A percentile compares a stretch with the other conserved stretches of the same genome.
Conservation (phyloP, 2,797 vertebrate species). For the Microhierax caerulescens region DNA sequence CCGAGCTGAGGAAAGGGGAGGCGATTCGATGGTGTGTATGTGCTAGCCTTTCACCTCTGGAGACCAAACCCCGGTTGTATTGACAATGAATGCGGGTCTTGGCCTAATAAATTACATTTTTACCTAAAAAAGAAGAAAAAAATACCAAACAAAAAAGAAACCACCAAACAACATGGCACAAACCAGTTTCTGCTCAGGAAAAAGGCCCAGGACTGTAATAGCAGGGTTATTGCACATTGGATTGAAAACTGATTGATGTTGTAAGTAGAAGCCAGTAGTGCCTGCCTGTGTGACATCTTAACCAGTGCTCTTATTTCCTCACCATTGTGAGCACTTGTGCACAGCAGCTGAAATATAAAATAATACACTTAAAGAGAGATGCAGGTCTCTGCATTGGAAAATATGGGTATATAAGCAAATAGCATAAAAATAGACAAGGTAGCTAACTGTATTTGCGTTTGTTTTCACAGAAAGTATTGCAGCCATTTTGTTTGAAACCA, state of each 20-base stretch:
- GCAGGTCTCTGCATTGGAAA: slow-evolving; percentile 59
- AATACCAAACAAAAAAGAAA: slow-evolving; percentile 20
- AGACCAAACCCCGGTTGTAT: not conserved
- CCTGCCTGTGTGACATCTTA: slow-evolving; percentile 36
- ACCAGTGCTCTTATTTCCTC: slow-evolving; percentile 19
- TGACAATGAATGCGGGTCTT: not conserved
- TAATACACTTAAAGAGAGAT: slow-evolving; percentile 5
- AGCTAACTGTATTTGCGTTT: slow-evolving; percentile 53
- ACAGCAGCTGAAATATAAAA: slow-evolving; percentile 36
- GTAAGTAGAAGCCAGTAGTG: slow-evolving; percentile 60
- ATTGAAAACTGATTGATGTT: slow-evolving; percentile 22
- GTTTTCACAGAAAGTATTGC: slow-evolving; percentile 58
- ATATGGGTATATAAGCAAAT: slow-evolving; percentile 62
- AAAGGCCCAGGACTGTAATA: slow-evolving; percentile 64
- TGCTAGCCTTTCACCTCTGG: slow-evolving; percentile 29
- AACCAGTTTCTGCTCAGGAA: slow-evolving; percentile 75
- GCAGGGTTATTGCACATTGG: slow-evolving; percentile 65
- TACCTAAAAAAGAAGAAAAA: not conserved
- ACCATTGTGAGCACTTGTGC: slow-evolving; percentile 18
- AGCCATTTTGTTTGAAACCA: slow-evolving; percentile 68
- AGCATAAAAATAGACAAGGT: slow-evolving; percentile 48
- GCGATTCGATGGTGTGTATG: not conserved
- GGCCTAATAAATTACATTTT: not conserved
- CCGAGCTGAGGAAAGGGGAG: not conserved
- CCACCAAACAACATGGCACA: slow-evolving; percentile 62